These are phyloP conservation scores for Oriolus oriolus DNA, from an alignment of 2,113 vertebrate genomes.

Conservation along the genomic window DNA sequence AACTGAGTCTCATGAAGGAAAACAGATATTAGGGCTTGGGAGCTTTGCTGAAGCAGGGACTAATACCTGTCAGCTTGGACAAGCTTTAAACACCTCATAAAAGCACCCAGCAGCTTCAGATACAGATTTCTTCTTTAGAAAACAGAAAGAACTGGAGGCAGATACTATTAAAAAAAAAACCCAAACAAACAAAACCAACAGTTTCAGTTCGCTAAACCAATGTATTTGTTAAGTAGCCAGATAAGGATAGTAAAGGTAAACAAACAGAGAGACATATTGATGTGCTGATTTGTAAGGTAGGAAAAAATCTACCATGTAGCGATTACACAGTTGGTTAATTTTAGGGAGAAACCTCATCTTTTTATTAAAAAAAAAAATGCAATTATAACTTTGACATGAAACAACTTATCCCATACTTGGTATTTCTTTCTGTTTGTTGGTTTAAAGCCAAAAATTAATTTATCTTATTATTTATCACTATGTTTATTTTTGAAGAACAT, in stretches of 20 bases:
- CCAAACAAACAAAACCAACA: neutral
- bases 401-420: neutral
- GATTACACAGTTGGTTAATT: conserved; percentile 39
- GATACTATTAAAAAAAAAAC: neutral
- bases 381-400: conserved; percentile 34
- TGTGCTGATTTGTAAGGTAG: neutral
- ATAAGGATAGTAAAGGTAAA: neutral
- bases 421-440: neutral
- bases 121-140: neutral
- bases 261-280: neutral
- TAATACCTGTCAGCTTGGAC: neutral
- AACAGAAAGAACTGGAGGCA: neutral
- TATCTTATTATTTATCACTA: conserved; percentile 49
- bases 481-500: conserved; percentile 60
- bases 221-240: neutral
- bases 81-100: neutral
- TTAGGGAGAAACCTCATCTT: neutral
- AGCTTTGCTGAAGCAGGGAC: neutral
- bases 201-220: neutral
- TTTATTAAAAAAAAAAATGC: conserved; percentile 6
- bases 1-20: rapidly evolving
- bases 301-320: neutral
- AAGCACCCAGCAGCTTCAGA: neutral
- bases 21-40: neutral
- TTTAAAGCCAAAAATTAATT: conserved; percentile 40